These are phyloP conservation scores for Tridacna gigas DNA, from an alignment of 2,888 invertebrate genomes.

Conservation along the genomic window DNA sequence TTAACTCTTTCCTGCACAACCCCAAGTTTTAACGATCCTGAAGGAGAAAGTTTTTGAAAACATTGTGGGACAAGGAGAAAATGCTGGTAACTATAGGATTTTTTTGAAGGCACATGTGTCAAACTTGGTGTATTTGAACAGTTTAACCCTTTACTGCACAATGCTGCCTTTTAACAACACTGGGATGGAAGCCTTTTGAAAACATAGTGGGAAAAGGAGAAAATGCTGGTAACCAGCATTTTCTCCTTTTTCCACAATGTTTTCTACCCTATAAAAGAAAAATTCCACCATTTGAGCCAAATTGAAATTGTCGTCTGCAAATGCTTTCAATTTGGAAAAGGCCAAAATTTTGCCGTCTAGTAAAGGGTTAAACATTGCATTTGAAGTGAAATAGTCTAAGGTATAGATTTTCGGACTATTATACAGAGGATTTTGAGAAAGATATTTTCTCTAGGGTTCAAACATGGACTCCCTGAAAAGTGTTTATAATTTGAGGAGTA, in stretches of 20 bases:
- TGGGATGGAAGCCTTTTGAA: too few relatives aligned
- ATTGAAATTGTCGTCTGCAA: neutral
- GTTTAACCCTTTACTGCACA: neutral
- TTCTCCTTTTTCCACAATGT: neutral
- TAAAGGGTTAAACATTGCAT: neutral
- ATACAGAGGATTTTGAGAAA: neutral
- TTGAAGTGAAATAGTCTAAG: neutral
- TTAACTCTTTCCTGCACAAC: too few relatives aligned
- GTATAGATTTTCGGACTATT: neutral
- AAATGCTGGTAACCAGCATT: neutral
- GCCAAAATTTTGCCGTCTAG: neutral
- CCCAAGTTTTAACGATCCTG: too few relatives aligned
- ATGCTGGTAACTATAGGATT: too few relatives aligned
- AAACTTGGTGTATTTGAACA: too few relatives aligned
- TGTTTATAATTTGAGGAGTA: neutral
- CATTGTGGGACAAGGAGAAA: too few relatives aligned
- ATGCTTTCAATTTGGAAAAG: neutral
- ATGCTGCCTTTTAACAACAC: neutral
- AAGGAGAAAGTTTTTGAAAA: too few relatives aligned
- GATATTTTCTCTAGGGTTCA: neutral
- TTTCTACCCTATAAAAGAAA: neutral
- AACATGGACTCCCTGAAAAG: neutral
- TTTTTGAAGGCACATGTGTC: too few relatives aligned
- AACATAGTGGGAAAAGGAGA: neutral
- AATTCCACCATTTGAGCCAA: neutral